Evolutionary conservation across 2,113 vertebrate species (phyloP).

Genomic region (Syrmaticus mikado): DNA sequence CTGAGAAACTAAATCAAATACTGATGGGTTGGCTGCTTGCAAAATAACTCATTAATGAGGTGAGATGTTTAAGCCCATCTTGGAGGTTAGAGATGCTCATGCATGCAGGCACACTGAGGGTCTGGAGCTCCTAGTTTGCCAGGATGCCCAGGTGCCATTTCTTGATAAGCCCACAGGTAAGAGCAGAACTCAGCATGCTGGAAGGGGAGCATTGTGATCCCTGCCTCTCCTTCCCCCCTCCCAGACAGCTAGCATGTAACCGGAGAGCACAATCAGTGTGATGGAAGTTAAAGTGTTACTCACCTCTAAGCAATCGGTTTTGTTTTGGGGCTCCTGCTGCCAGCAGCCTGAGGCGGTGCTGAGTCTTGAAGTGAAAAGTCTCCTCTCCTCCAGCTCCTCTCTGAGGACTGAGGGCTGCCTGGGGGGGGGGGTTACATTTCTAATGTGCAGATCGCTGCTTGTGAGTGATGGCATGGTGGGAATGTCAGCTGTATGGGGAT

Average conservation of each 20-base stretch:
- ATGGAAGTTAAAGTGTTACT: conserved; percentile 64
- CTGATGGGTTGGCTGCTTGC: background rate
- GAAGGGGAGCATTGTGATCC: background rate
- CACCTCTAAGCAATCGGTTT: conserved; percentile 39
- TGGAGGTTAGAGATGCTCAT: background rate
- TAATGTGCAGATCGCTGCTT: conserved; percentile 43
- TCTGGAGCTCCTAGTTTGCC: background rate
- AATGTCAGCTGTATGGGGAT: conserved; percentile 73
- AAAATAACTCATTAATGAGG: background rate
- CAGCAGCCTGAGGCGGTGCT: background rate
- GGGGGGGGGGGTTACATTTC: conserved; percentile 65
- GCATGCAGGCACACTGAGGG: background rate
- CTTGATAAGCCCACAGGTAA: background rate
- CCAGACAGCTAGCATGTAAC: background rate
- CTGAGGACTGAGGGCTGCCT: conserved; percentile 36
- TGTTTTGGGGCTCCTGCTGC: conserved; percentile 32
- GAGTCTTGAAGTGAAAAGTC: conserved; percentile 1
- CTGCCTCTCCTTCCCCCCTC: background rate
- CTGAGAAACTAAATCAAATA: background rate
- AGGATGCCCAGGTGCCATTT: background rate
- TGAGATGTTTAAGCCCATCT: background rate
- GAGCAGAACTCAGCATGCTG: background rate
- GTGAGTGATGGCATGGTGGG: conserved; percentile 67
- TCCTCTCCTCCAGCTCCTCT: conserved; percentile 31
- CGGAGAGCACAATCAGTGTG: background rate